Evolutionary conservation across 2,797 vertebrate genomes (phyloP), one percentile per base, ranked within the genome.

Genomic region (Takifugu ocellatus): DNA sequence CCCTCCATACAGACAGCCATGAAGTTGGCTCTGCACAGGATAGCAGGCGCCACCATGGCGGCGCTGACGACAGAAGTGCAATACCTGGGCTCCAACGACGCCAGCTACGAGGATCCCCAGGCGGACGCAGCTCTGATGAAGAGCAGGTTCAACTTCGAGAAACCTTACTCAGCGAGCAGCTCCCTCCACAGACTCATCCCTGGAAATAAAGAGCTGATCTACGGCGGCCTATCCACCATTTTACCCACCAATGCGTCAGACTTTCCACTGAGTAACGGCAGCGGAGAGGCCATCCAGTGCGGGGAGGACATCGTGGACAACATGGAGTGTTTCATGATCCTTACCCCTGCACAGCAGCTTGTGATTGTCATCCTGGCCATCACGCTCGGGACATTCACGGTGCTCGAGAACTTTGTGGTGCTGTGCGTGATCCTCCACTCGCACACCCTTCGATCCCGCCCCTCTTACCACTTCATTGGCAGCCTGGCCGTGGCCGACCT

Each of bases 271-370:
- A 88, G 79, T 25, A 96, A 96, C 76, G 92, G 88, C 81, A 94
- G 59, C 79, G 91, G 58, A 85, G 95, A 29, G 86, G 91, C 33
- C 78, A 82, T 92, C 64, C 93, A 95, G 68, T 99, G 97, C 0
- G 94, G 93, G 3, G 94, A 96, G 85, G 94, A 98, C 91, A 93
- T 97, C 63, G 96, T 93, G 90, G 97, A 99, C 59, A 86, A 89
- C 90, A 96, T 99, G 95, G 97, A 99, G 80, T 99, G 97, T 68
- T 99, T 99, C 72, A 99, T 99, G 97, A 97, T 99, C 70, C 90
- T 99, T 80, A 97, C 95, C 31, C 96, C 95, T 2, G 90, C 92
- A 68, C 96, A 99, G 86, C 97, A 99, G 91, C 84, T 98, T 26
- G 96, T 93, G 0, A 90, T 99, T 0, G 95, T 94, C 0, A 93